Evolutionary conservation across 2,113 vertebrate genomes (phyloP), one percentile per base, ranked within the genome.

Genomic region (Nibea coibor): DNA sequence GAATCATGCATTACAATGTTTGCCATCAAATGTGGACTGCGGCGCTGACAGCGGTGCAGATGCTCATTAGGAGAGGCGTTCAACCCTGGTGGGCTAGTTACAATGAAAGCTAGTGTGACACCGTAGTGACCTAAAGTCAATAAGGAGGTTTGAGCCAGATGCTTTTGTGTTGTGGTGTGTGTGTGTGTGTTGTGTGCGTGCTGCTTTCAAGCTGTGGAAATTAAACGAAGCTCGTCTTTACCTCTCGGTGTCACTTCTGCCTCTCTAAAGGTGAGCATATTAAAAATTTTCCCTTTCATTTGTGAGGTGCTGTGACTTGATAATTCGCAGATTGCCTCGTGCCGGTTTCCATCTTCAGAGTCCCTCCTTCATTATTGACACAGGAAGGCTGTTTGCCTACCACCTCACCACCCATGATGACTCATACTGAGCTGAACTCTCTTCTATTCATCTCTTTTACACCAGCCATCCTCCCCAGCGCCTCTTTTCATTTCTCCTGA

Each of bases 61-160:
- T 66, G 83, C 91, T 92, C 91, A 88, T 92, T 93, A 90, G 81
- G 75, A 82, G 54, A 80, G 82, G 85, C 75, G 14, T 58, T 85
- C 72, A 70, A 31, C 71, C 79, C 80, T 54, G 74, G 78, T 71
- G 79, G 88, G 68, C 71, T 78, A 26, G 86, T 90, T 85, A 75
- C 73, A 76, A 53, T 26, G 80, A 72, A 82, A 72, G 80, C 78
- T 19, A 57, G 69, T 20, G 87, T 64, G 78, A 65, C 70, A 86
- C 85, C 81, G 80, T 79, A 80, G 84, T 48, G 45, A 78, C 80
- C 82, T 57, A 4, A 58, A 86, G 81, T 83, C 82, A 77, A 26
- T 54, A 39, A 20, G 20, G 75, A 85, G 62, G 67, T 72, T 76
- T 56, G 35, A 78, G 80, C 19, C 61, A 17, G 63, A 54, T 5